These are phyloP conservation scores for Antechinus stuartii DNA, from an alignment of 2,113 vertebrate species.

Conservation along the genomic window DNA sequence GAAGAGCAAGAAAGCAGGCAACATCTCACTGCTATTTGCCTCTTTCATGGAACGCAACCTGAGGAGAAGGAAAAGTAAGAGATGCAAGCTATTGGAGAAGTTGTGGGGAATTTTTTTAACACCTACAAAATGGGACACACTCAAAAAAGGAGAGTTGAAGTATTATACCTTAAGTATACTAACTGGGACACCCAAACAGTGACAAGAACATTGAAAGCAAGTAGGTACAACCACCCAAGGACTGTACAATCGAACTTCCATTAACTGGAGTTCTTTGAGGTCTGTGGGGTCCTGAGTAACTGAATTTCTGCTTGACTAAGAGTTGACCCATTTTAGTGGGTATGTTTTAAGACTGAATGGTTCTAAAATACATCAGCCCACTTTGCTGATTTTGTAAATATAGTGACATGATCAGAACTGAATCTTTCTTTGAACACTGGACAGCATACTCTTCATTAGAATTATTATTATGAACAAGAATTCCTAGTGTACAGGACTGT, in stretches of 20 bases:
- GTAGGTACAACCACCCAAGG: not conserved
- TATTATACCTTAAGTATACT: not conserved
- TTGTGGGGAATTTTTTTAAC: not conserved
- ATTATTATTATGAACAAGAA: not conserved
- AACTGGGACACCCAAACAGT: not conserved
- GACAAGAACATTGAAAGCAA: not conserved
- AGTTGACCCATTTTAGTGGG: not conserved
- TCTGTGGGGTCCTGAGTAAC: not conserved
- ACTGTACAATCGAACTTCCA: not conserved
- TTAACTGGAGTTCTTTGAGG: not conserved
- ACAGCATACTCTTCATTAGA: not conserved
- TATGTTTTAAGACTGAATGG: not conserved
- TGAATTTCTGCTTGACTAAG: not conserved
- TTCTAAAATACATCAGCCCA: not conserved
- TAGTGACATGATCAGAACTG: not conserved
- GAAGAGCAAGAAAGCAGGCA: not conserved
- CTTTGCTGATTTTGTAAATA: not conserved
- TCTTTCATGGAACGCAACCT: conserved; percentile 8
- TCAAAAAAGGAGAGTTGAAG: not conserved
- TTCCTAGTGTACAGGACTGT: not conserved
- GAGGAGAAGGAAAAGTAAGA: not conserved
- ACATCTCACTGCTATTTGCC: not conserved
- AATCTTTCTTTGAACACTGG: not conserved
- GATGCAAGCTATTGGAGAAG: not conserved
- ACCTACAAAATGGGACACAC: not conserved